Conservation (phyloP, 1,140 invertebrate species). For the Metopolophium dirhodum region DNA sequence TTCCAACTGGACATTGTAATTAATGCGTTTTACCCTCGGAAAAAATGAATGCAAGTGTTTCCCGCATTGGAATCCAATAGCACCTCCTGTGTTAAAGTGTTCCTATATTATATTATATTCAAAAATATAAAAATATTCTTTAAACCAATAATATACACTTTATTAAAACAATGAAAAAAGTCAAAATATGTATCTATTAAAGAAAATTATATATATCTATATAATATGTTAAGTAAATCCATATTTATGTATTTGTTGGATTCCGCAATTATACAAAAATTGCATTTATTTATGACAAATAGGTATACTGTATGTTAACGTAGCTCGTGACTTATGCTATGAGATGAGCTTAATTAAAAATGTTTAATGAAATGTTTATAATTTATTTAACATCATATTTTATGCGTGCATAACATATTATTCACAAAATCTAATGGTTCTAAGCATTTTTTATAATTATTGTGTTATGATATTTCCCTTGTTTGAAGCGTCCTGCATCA, state of each 20-base stretch:
- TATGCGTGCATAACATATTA: no score
- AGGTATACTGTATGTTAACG: neutral
- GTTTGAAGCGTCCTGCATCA: neutral
- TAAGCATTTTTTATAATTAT: neutral
- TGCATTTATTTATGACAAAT: neutral
- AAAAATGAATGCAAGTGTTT: constrained; percentile 20
- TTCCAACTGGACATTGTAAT: constrained; percentile 22
- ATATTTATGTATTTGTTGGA: neutral
- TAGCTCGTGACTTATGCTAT: neutral
- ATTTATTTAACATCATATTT: no score
- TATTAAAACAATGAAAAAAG: neutral
- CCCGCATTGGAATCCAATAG: neutral
- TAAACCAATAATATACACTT: neutral
- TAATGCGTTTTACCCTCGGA: neutral
- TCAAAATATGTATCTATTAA: no score
- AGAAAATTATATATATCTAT: no score
- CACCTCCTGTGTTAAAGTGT: neutral
- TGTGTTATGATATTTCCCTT: neutral
- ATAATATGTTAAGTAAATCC: neutral
- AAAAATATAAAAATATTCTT: neutral
- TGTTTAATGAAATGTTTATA: no score
- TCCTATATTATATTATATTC: neutral
- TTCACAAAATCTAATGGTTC: no score
- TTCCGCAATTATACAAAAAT: neutral
- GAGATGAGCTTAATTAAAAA: no score